Evolutionary conservation across 2,888 invertebrate genomes (phyloP).

Genomic region (Eupithecia centaureata): DNA sequence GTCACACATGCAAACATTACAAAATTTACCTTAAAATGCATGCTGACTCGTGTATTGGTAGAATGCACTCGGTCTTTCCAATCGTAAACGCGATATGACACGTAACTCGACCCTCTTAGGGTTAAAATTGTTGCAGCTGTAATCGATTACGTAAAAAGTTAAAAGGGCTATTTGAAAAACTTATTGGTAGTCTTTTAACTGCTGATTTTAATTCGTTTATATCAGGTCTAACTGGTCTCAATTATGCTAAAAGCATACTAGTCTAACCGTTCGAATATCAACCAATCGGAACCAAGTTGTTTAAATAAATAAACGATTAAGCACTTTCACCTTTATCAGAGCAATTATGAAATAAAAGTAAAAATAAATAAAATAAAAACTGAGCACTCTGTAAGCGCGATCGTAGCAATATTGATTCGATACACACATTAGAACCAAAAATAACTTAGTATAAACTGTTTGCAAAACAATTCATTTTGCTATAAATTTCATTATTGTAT

Average conservation of each 20-base stretch:
- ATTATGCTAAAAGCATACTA: not conserved
- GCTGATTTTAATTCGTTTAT: conserved; percentile 7
- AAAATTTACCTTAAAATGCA: conserved; percentile 90
- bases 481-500: conserved; percentile 35
- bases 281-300: not conserved
- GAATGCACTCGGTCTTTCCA: conserved; percentile 96
- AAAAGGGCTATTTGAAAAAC: conserved; percentile 1
- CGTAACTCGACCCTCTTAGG: conserved; percentile 94
- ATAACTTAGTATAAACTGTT: conserved; percentile 37
- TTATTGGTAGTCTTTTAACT: not conserved
- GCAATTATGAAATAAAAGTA: not conserved
- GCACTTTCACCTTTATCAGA: not conserved
- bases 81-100: conserved; percentile 95
- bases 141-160: conserved; percentile 40
- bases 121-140: conserved; percentile 94
- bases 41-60: conserved; percentile 92
- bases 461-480: conserved; percentile 48
- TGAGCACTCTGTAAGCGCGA: not conserved
- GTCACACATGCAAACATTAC: conserved; percentile 23
- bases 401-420: not conserved
- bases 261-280: not conserved
- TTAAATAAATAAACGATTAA: not conserved
- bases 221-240: not conserved
- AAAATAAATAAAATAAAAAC: not conserved
- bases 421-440: not conserved